Percentiles rank a stretch among this genome's conserved stretches.
phyloP scores from a whole-genome alignment of 2,113 vertebrate genomes.

The Elaphurus davidianus region DNA sequence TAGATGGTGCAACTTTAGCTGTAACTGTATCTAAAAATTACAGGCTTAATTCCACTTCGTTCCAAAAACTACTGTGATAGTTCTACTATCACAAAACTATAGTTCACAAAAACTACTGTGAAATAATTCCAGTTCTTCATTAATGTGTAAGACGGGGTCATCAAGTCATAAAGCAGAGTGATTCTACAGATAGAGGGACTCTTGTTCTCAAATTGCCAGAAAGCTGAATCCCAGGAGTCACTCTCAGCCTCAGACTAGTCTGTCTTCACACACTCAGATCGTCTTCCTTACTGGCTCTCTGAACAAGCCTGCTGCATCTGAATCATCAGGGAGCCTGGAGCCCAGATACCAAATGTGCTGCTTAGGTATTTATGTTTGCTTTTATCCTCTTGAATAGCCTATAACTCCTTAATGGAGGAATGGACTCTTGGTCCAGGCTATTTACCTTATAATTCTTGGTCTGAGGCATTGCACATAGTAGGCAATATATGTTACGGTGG shows the following conservation, averaged over 20 bases:
- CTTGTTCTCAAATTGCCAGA: background rate
- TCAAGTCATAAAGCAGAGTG: background rate
- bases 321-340: background rate
- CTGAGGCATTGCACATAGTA: accelerated
- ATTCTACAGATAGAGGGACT: background rate
- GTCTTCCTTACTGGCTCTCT: background rate
- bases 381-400: background rate
- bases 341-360: background rate
- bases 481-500: background rate
- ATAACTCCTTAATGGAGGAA: background rate
- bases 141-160: background rate
- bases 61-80: background rate
- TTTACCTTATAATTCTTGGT: background rate
- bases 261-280: background rate
- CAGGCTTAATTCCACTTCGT: background rate
- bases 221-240: background rate
- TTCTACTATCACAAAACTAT: no score
- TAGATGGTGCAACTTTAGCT: background rate
- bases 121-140: background rate
- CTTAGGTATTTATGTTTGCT: background rate
- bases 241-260: background rate
- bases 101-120: background rate
- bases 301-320: background rate
- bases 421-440: background rate
- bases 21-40: background rate